A percentile compares a stretch with the other conserved stretches of the same genome.
These are phyloP conservation scores for Butastur rufipennis DNA, from an alignment of 2,113 vertebrate species.

Conservation along the genomic window DNA sequence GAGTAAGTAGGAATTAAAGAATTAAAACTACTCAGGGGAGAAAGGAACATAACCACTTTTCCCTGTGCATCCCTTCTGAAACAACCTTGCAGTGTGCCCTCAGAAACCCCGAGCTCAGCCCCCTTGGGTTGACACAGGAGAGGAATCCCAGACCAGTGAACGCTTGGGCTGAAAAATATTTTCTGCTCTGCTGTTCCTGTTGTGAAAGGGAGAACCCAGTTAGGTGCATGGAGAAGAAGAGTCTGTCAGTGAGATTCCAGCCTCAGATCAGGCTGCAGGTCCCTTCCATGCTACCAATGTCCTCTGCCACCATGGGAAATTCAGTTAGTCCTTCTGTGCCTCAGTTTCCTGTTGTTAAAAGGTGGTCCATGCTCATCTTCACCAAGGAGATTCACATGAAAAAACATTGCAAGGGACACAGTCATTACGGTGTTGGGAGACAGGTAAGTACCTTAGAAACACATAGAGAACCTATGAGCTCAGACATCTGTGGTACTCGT, in stretches of 20 bases:
- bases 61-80: neutral
- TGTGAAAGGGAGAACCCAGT: neutral
- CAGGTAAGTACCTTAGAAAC: conserved; percentile 5
- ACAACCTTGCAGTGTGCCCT: neutral
- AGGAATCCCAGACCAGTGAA: neutral
- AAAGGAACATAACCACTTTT: neutral
- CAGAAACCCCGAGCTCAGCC: neutral
- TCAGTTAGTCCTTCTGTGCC: neutral
- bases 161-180: neutral
- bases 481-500: neutral
- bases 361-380: neutral
- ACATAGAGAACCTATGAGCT: neutral
- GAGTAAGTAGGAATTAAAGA: conserved; percentile 11
- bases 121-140: neutral
- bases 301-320: neutral
- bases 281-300: neutral
- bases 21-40: neutral
- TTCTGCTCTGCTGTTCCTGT: neutral
- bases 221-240: neutral
- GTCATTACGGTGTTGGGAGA: neutral
- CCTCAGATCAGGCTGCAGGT: neutral
- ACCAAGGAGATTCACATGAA: neutral
- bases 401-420: neutral
- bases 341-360: neutral
- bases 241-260: neutral